Conservation (phyloP, 2,888 invertebrate species). For the Abrostola tripartita region DNA sequence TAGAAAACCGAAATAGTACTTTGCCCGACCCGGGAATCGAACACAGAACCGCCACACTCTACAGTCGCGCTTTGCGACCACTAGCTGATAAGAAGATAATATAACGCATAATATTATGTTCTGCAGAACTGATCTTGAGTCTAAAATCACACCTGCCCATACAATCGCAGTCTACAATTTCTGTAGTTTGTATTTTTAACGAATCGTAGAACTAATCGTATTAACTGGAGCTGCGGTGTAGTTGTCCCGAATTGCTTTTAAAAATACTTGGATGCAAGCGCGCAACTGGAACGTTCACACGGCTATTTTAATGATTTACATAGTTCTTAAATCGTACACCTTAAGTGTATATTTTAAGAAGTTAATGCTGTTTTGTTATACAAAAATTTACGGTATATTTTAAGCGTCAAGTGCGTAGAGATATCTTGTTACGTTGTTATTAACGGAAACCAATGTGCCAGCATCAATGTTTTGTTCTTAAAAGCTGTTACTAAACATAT, state of each 20-base stretch:
- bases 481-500: too few relatives aligned
- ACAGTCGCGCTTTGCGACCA: too few relatives aligned
- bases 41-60: too few relatives aligned
- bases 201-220: constrained; percentile 31
- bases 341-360: constrained; percentile 1
- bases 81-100: too few relatives aligned
- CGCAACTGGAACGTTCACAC: constrained; percentile 3
- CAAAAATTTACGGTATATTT: not conserved
- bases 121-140: constrained; percentile 11
- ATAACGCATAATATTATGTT: too few relatives aligned
- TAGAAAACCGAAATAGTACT: too few relatives aligned
- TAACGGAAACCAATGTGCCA: too few relatives aligned
- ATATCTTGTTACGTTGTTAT: too few relatives aligned
- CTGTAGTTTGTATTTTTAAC: constrained; percentile 10
- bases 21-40: too few relatives aligned
- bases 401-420: not conserved
- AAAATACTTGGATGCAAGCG: constrained; percentile 12
- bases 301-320: constrained; percentile 4
- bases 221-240: constrained; percentile 31
- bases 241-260: constrained; percentile 10
- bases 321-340: not conserved
- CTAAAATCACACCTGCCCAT: constrained; percentile 10
- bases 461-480: too few relatives aligned
- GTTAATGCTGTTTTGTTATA: not conserved
- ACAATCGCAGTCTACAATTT: not conserved